These are phyloP conservation scores for Acanthosoma haemorrhoidale DNA, from an alignment of 2,888 invertebrate genomes.

Conservation along the genomic window DNA sequence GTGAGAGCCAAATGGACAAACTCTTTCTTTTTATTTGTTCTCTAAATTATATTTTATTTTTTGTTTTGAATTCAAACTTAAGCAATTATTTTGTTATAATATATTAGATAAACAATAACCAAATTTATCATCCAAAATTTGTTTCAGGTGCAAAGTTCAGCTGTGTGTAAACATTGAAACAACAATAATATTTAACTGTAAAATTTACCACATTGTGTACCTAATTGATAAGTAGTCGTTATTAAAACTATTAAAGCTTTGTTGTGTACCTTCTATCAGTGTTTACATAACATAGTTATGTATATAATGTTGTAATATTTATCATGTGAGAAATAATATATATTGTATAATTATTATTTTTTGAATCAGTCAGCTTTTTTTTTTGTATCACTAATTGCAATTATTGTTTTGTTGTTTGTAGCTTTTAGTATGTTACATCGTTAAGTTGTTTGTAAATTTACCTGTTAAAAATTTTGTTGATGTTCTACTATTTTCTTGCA, in stretches of 20 bases:
- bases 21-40: too few relatives aligned
- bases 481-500: background rate
- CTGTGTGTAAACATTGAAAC: slow-evolving; percentile 57
- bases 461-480: background rate
- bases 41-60: too few relatives aligned
- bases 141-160: slow-evolving; percentile 66
- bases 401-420: slow-evolving; percentile 19
- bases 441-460: background rate
- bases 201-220: slow-evolving; percentile 26
- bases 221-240: slow-evolving; percentile 11
- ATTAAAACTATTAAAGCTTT: slow-evolving; percentile 21
- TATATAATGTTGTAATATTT: slow-evolving; percentile 31
- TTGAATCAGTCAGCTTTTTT: background rate
- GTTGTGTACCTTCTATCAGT: slow-evolving; percentile 11
- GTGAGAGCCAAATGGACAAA: too few relatives aligned
- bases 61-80: too few relatives aligned
- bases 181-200: background rate
- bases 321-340: slow-evolving; percentile 11
- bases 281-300: slow-evolving; percentile 17
- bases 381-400: background rate
- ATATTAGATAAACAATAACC: too few relatives aligned
- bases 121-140: too few relatives aligned
- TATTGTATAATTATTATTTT: slow-evolving; percentile 24
- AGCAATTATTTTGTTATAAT: too few relatives aligned
- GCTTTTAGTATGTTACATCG: background rate